These are phyloP conservation scores for Chamaetylas fuelleborni DNA, from an alignment of 2,113 vertebrate species.

Conservation along the genomic window DNA sequence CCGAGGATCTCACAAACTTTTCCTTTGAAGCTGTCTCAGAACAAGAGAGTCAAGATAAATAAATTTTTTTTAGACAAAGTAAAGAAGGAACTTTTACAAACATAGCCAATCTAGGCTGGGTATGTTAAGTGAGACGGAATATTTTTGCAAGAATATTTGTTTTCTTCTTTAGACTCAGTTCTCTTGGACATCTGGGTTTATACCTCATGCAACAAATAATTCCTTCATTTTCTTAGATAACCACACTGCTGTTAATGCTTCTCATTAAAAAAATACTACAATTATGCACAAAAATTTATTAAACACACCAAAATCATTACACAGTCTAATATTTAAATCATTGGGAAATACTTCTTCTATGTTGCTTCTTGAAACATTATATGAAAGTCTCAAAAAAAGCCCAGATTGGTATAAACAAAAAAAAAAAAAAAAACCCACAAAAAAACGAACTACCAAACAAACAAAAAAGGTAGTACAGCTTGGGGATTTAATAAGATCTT, in stretches of 20 bases:
- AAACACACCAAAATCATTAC: not conserved
- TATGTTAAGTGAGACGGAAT: not conserved
- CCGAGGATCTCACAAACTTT: conserved; percentile 49
- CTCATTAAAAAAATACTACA: not conserved
- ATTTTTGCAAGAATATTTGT: not conserved
- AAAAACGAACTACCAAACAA: too few species aligned
- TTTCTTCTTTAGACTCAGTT: not conserved
- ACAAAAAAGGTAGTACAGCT: not conserved
- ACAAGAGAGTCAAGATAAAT: not conserved
- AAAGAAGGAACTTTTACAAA: not conserved
- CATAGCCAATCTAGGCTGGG: not conserved
- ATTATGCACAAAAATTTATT: not conserved
- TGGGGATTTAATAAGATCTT: not conserved
- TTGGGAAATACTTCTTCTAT: not conserved
- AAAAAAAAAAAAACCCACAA: not conserved
- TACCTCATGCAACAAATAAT: not conserved
- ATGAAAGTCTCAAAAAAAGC: not conserved
- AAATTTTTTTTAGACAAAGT: not conserved
- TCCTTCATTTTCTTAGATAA: not conserved
- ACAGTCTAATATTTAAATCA: not conserved
- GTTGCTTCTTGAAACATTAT: not conserved
- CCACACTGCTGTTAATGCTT: not conserved
- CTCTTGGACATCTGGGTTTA: not conserved
- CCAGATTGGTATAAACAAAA: not conserved
- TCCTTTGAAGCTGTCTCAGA: conserved; percentile 68